Percentiles rank a stretch among this genome's conserved stretches.
Evolutionary conservation across 1,140 invertebrate species (phyloP).

Genomic region (Hydropsyche tenuis): DNA sequence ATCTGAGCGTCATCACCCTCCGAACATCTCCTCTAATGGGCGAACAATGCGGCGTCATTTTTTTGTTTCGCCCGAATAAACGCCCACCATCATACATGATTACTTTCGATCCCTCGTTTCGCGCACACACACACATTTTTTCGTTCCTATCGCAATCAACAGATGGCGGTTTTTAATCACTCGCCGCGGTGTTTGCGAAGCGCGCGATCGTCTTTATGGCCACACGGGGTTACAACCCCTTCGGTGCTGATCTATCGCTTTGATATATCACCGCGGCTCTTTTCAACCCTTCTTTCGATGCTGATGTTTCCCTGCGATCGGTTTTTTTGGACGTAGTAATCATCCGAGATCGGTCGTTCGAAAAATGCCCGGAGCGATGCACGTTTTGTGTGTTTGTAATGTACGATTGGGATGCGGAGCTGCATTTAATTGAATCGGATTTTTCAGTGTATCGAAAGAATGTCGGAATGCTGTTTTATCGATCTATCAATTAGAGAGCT

Average conservation of each 20-base stretch:
- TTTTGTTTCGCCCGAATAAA: neutral
- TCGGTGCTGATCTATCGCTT: conserved; percentile 25
- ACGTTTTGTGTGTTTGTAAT: neutral
- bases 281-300: conserved; percentile 23
- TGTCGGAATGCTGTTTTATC: too few species aligned
- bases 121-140: neutral
- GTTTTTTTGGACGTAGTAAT: conserved; percentile 5
- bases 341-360: neutral
- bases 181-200: neutral
- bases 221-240: conserved; percentile 30
- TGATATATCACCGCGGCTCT: conserved; percentile 28
- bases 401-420: too few species aligned
- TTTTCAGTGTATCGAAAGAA: too few species aligned
- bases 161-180: conserved; percentile 38
- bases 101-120: conserved; percentile 18
- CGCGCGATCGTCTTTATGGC: neutral
- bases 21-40: conserved; percentile 18
- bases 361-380: neutral
- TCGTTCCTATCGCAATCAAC: conserved; percentile 33
- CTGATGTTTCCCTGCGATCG: conserved; percentile 14
- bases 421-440: too few species aligned
- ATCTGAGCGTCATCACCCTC: neutral
- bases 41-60: conserved; percentile 10
- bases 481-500: too few species aligned
- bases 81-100: conserved; percentile 18